Percentiles rank a stretch among this genome's conserved stretches.
Conservation (phyloP, 1,140 invertebrate genomes). For the Eriosoma lanigerum region DNA sequence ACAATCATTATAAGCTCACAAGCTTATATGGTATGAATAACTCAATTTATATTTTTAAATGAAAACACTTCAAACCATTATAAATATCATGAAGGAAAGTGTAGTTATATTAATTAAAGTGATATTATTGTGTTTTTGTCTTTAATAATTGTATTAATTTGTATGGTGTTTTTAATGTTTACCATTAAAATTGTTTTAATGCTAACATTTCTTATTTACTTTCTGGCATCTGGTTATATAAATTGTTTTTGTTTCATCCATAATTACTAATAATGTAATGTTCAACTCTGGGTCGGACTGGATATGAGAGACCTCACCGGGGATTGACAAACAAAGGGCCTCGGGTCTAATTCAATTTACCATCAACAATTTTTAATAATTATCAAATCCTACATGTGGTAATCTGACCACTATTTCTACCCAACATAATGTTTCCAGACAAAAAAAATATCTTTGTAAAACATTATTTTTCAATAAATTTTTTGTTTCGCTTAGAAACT, state of each 20-base stretch:
- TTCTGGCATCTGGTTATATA: not conserved
- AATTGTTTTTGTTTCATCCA: not conserved
- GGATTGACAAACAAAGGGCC: too few relatives aligned
- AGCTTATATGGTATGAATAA: conserved; percentile 23
- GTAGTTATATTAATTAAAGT: conserved; percentile 9
- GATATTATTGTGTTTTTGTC: conserved; percentile 32
- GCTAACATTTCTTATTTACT: not conserved
- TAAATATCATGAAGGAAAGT: not conserved
- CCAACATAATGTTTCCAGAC: too few relatives aligned
- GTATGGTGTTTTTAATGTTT: not conserved
- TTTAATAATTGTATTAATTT: conserved; percentile 14
- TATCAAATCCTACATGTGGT: too few relatives aligned
- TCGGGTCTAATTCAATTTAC: too few relatives aligned
- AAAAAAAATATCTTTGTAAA: too few relatives aligned
- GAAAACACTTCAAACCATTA: conserved; percentile 2
- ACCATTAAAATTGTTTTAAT: not conserved
- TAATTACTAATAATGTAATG: not conserved
- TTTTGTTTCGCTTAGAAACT: too few relatives aligned
- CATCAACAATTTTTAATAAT: too few relatives aligned
- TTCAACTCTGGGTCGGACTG: too few relatives aligned
- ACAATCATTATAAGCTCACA: conserved; percentile 1
- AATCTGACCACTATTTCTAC: too few relatives aligned
- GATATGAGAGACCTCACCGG: too few relatives aligned
- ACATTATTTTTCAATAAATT: too few relatives aligned
- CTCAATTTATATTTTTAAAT: conserved; percentile 7